Evolutionary conservation across 2,888 invertebrate species (phyloP).

Genomic region (Lochmaea crataegi): DNA sequence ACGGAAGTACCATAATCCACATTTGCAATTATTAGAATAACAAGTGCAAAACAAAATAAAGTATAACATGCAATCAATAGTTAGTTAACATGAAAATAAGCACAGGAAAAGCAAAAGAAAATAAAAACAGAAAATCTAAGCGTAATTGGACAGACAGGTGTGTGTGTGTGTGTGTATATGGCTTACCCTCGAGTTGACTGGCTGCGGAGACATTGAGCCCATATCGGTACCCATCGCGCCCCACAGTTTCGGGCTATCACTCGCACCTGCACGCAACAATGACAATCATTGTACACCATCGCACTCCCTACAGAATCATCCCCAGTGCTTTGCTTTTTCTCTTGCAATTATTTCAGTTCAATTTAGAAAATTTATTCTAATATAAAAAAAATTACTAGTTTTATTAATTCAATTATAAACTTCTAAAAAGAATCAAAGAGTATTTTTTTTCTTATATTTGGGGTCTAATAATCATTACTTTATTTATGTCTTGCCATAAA

Average conservation of each 20-base stretch:
- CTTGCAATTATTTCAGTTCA: no score
- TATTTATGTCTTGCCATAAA: no score
- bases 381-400: no score
- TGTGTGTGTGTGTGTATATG: constrained; percentile 60
- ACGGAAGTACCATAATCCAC: background rate
- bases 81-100: constrained; percentile 22
- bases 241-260: constrained; percentile 70
- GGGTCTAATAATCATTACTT: no score
- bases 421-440: no score
- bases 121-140: constrained; percentile 50
- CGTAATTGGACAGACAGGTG: constrained; percentile 53
- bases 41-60: background rate
- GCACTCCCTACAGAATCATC: constrained; percentile 58
- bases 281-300: constrained; percentile 52
- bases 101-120: constrained; percentile 45
- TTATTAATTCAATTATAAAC: no score
- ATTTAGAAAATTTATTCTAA: no score
- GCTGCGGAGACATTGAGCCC: constrained; percentile 68
- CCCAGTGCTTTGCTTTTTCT: constrained; percentile 40
- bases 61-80: constrained; percentile 24
- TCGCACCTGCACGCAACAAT: constrained; percentile 68
- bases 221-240: constrained; percentile 68
- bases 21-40: background rate
- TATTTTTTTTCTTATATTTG: no score
- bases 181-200: constrained; percentile 73